phyloP scores from a whole-genome alignment of 2,113 vertebrate species.

The Ophiodon elongatus region DNA sequence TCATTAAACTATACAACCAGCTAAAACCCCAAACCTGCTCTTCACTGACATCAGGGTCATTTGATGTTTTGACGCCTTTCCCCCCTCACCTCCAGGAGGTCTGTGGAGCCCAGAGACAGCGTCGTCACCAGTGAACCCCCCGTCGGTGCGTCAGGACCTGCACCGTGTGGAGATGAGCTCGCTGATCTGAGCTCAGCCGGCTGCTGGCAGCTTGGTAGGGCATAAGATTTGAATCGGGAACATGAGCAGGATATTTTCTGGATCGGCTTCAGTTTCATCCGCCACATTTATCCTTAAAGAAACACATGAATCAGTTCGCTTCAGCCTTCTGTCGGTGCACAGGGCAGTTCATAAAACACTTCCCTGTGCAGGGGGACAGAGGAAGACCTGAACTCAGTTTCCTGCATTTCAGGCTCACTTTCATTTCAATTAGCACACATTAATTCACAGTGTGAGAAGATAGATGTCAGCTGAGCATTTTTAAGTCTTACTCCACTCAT shows the following conservation, averaged over 20 bases:
- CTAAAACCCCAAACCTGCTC: background rate
- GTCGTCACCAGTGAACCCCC: background rate
- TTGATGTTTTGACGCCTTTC: background rate
- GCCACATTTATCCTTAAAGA: constrained; percentile 7
- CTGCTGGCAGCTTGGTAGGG: background rate
- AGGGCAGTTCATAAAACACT: background rate
- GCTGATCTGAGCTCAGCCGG: constrained; percentile 4
- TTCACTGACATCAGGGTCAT: background rate
- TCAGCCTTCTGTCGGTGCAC: background rate
- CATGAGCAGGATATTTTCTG: constrained; percentile 1
- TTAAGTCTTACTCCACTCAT: background rate
- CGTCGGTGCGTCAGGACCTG: background rate
- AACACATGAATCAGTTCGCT: background rate
- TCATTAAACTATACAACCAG: background rate
- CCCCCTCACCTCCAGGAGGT: background rate
- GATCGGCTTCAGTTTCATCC: constrained; percentile 7
- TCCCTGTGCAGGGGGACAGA: background rate
- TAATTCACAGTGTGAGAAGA: background rate
- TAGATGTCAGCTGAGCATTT: background rate
- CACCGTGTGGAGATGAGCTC: background rate
- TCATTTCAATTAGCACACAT: background rate
- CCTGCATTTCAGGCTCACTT: background rate
- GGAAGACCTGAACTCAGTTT: background rate
- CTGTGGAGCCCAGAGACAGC: background rate
- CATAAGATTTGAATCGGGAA: constrained; percentile 8